phyloP scores from a whole-genome alignment of 2,888 invertebrate species.

The Geotrupes spiniger region DNA sequence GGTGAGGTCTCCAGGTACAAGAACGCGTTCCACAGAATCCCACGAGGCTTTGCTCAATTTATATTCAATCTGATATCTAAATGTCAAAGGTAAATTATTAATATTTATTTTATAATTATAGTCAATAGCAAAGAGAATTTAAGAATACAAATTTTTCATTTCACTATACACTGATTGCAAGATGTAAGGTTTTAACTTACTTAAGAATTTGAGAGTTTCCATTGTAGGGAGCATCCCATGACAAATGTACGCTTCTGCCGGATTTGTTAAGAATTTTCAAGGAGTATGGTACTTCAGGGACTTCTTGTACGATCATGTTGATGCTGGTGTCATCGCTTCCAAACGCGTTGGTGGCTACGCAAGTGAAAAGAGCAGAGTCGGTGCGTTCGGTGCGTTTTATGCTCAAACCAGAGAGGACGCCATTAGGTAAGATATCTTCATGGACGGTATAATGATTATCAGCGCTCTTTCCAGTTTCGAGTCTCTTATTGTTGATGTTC shows the following conservation, averaged over 20 bases:
- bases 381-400: constrained; percentile 86
- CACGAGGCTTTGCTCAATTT: constrained; percentile 80
- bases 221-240: constrained; percentile 90
- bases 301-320: constrained; percentile 92
- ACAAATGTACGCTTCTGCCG: constrained; percentile 83
- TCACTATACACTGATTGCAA: not conserved
- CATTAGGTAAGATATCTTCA: constrained; percentile 84
- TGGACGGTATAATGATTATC: constrained; percentile 83
- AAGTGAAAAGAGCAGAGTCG: constrained; percentile 87
- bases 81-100: no score
- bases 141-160: not conserved
- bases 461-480: constrained; percentile 75
- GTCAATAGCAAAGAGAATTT: no score
- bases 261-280: constrained; percentile 87
- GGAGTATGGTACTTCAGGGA: constrained; percentile 86
- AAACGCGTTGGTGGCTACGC: constrained; percentile 90
- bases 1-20: constrained; percentile 86
- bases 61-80: constrained; percentile 79
- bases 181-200: not conserved
- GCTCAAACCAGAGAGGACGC: constrained; percentile 84
- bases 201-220: constrained; percentile 77
- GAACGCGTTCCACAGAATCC: constrained; percentile 84
- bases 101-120: no score
- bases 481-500: constrained; percentile 91
- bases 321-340: constrained; percentile 94